A percentile compares a stretch with the other conserved stretches of the same genome.
phyloP scores from a whole-genome alignment of 2,888 invertebrate genomes.

The Volucella inflata region DNA sequence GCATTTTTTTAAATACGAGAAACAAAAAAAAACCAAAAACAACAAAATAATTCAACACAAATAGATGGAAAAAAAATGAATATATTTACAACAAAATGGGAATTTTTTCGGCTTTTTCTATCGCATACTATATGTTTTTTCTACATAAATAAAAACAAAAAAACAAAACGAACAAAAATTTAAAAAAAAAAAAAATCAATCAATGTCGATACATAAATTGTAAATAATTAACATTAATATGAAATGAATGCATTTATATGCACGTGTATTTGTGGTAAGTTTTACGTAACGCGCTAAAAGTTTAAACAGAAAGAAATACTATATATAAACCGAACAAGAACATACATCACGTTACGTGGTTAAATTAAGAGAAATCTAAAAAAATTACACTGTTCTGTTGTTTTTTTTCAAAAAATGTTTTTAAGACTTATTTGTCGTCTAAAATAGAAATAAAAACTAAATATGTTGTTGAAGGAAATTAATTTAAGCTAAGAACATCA shows the following conservation, averaged over 20 bases:
- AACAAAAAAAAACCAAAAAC: constrained; percentile 61
- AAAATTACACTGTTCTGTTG: constrained; percentile 1
- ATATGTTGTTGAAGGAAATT: constrained; percentile 65
- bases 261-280: constrained; percentile 77
- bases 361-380: background rate
- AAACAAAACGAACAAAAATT: background rate
- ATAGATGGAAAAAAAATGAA: constrained; percentile 49
- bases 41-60: constrained; percentile 60
- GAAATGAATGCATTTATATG: constrained; percentile 54
- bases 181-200: constrained; percentile 51
- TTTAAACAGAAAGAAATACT: constrained; percentile 28
- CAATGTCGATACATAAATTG: constrained; percentile 69
- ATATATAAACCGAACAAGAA: constrained; percentile 31
- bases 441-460: constrained; percentile 49
- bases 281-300: constrained; percentile 76
- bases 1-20: constrained; percentile 53
- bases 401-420: background rate
- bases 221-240: constrained; percentile 61
- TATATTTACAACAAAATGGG: constrained; percentile 75
- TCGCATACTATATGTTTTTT: constrained; percentile 74
- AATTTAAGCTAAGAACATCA: constrained; percentile 50
- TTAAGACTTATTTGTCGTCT: constrained; percentile 56
- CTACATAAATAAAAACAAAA: constrained; percentile 70
- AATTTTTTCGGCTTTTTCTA: constrained; percentile 76
- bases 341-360: constrained; percentile 32